These are phyloP conservation scores for Matsumurasca onukii DNA, from an alignment of 1,140 invertebrate species.

Conservation along the genomic window DNA sequence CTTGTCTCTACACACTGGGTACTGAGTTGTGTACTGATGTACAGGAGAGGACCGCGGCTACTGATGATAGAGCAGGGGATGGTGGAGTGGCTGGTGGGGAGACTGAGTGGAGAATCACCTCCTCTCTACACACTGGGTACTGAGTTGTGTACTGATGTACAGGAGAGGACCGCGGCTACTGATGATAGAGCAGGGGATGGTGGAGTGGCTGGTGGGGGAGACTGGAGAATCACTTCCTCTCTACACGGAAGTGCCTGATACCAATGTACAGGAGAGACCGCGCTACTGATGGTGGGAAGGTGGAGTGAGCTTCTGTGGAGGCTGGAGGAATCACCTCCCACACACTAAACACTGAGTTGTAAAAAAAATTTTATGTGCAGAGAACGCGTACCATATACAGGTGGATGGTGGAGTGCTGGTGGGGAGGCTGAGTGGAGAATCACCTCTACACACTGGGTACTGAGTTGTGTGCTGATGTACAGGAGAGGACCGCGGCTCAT, in stretches of 20 bases:
- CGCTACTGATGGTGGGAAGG: constrained; percentile 61
- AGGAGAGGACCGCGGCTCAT: constrained; percentile 58
- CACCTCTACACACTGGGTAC: too few relatives aligned
- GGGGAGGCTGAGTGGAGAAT: constrained; percentile 51
- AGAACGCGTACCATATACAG: constrained; percentile 59
- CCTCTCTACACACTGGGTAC: too few relatives aligned
- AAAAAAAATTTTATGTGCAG: constrained; percentile 52
- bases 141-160: too few relatives aligned
- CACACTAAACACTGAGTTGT: too few relatives aligned
- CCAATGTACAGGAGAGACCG: constrained; percentile 53
- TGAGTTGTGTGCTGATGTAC: too few relatives aligned
- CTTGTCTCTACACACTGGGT: too few relatives aligned
- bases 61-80: constrained; percentile 62
- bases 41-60: constrained; percentile 57
- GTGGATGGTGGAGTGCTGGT: constrained; percentile 63
- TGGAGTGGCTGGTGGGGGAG: constrained; percentile 63
- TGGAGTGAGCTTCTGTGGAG: constrained; percentile 58
- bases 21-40: too few relatives aligned
- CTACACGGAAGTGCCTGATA: too few relatives aligned
- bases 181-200: constrained; percentile 62
- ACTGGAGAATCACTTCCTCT: too few relatives aligned
- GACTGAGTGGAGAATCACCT: too few relatives aligned
- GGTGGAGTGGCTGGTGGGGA: constrained; percentile 62
- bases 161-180: constrained; percentile 58
- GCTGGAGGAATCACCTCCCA: constrained; percentile 52